Base-by-base conservation (phyloP, 2,113 vertebrate species). In the Edolisoma coerulescens region DNA sequence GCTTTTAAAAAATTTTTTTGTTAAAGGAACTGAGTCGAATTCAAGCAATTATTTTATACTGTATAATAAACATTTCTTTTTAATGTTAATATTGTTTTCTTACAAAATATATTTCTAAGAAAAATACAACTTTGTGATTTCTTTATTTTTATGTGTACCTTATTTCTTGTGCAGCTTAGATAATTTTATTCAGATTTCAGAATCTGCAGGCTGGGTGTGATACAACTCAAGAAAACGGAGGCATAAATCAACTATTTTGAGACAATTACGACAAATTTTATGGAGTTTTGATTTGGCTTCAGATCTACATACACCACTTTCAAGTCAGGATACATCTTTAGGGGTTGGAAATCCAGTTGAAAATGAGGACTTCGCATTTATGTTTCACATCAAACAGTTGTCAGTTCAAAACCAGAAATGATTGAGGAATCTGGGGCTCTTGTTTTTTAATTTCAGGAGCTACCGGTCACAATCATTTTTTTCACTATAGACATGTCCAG, bases 91-190 rank as follows among this genome's bases (percentile, higher is more conserved):
- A 96, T 87, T 94, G 96, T 97, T 96, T 97, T 98, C 97, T 94
- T 97, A 97, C 64, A 92, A 98, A 98, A 98, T 97, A 97, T 91
- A 98, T 98, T 98, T 97, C 92, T 97, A 97, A 95, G 85, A 96
- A 98, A 97, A 87, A 59, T 33, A 18, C 16, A 59, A 24, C 65
- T 84, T 76, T 79, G 78, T 91, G 75, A 65, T 89, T 78, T 86
- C 73, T 83, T 84, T 59, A 57, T 90, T 79, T 74, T 71, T 67
- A 49, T 35, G 11, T 68, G 74, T 69, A n/a, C 27, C 42, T 7
- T 70, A 82, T 90, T 71, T 65, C 85, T 65, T 87, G 30, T 85
- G 89, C 61, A 57, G 60, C 57, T 65, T 37, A 10, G 7, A 33
- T 50, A 7, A 24, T 59, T 69, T 61, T 68, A 15, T n/a, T 96